Evolutionary conservation across 2,797 vertebrate species (phyloP), one percentile per base, ranked within the genome.

Genomic region (Danionella dracula): DNA sequence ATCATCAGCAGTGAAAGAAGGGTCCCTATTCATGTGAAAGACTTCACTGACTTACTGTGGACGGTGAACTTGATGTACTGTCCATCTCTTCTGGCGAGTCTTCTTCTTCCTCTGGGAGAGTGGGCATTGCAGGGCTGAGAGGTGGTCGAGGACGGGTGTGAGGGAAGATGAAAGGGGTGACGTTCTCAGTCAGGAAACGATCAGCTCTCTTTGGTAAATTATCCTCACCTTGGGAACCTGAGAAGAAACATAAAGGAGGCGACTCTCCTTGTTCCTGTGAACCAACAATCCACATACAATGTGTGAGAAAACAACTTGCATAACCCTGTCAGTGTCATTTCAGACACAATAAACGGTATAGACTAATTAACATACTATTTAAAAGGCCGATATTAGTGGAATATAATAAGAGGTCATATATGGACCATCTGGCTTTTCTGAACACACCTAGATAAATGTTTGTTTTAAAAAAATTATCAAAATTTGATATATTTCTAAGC

Each of bases 101-200:
- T 84, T 93, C 93, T 61, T 93, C 91, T 21, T 97, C 93, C 83
- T 95, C 94, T 0, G 95, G 95, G 76, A 92, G 79, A 19, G 92
- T 94, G 85, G 96, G 95, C 96, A 99, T 99, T 81, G 81, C 63
- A 41, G 84, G 83, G 63, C 74, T 59, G 0, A 60, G 70, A 2
- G 84, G 66, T 59, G 84, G 82, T n/a, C 84, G 87, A 78, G 86
- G 83, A 41, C 84, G 83, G 73, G 87, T 72, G 62, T 65, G 76
- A 1, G 83, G 84, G 76, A 87, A 85, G 57, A 85, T 19, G 49
- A 87, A 87, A 34, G 73, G 50, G 12, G 7, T 55, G 37, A 70
- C 71, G 32, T 73, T 56, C 32, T 73, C 37, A 1, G 57, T 38
- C 9, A 16, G 34, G 0, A 41, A 17, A 16, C 21, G 51, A n/a